phyloP scores from a whole-genome alignment of 2,888 invertebrate species.

The Sussaba pulchella region DNA sequence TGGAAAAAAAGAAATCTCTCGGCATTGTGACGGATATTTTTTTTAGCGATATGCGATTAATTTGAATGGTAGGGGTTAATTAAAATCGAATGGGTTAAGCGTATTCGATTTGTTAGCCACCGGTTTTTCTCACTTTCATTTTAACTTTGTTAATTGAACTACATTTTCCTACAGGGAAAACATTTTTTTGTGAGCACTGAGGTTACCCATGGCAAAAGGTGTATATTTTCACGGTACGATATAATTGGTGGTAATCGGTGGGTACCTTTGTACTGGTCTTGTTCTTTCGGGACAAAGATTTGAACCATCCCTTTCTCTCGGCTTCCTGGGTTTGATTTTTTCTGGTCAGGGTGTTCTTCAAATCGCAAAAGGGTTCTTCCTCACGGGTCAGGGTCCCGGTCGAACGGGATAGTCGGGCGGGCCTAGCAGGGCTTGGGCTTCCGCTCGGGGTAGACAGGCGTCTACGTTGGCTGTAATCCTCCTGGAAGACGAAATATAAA shows the following conservation, averaged over 20 bases:
- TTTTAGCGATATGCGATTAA: too few species aligned
- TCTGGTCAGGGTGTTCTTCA: conserved; percentile 82
- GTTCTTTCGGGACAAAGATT: conserved; percentile 91
- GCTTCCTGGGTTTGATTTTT: conserved; percentile 85
- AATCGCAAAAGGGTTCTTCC: conserved; percentile 83
- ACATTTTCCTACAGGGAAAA: too few species aligned
- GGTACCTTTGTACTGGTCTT: conserved; percentile 85
- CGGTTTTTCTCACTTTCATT: too few species aligned
- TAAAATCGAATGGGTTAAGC: too few species aligned
- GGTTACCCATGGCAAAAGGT: background rate
- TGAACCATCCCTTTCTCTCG: conserved; percentile 89
- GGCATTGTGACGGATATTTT: too few species aligned
- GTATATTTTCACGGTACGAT: background rate
- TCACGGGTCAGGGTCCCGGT: conserved; percentile 82
- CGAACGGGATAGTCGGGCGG: conserved; percentile 84
- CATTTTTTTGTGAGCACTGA: too few species aligned
- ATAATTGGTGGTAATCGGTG: conserved; percentile 14
- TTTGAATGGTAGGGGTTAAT: too few species aligned
- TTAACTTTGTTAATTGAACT: too few species aligned
- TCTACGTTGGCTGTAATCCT: conserved; percentile 90
- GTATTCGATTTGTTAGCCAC: too few species aligned
- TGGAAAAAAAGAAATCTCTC: too few species aligned
- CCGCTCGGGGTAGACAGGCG: conserved; percentile 91
- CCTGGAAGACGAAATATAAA: conserved; percentile 80
- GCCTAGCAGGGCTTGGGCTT: conserved; percentile 88